phyloP scores from a whole-genome alignment of 2,888 invertebrate genomes.

The Terebella lapidaria region DNA sequence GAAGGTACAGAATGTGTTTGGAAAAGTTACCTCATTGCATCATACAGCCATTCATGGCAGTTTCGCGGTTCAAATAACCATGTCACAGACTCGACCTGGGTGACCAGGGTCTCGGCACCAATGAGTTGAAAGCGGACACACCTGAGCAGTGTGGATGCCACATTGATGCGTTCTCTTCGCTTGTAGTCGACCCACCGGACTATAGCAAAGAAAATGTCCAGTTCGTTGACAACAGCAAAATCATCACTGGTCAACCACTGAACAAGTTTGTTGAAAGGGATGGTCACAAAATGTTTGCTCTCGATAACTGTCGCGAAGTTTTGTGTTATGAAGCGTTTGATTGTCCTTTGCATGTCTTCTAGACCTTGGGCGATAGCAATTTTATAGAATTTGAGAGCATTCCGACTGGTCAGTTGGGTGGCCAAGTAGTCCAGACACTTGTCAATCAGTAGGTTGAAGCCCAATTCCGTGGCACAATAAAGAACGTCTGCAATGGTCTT shows the following conservation, averaged over 20 bases:
- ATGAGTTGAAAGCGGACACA: not conserved
- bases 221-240: not conserved
- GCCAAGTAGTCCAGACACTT: not conserved
- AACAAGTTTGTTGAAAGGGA: not conserved
- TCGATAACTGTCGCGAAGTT: not conserved
- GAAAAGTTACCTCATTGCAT: not conserved
- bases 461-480: not conserved
- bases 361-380: not conserved
- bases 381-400: not conserved
- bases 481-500: not conserved
- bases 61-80: not conserved
- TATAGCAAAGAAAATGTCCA: not conserved
- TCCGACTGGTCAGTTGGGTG: not conserved
- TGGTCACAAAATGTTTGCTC: not conserved
- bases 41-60: not conserved
- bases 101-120: not conserved
- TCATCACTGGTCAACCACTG: not conserved
- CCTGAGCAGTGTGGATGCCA: not conserved
- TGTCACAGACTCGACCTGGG: not conserved
- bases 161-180: not conserved
- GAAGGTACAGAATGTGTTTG: no score
- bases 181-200: not conserved
- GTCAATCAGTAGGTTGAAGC: not conserved
- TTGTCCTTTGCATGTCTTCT: not conserved
- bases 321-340: not conserved